phyloP scores from a whole-genome alignment of 2,113 vertebrate species.

The Leucopternis melanops region DNA sequence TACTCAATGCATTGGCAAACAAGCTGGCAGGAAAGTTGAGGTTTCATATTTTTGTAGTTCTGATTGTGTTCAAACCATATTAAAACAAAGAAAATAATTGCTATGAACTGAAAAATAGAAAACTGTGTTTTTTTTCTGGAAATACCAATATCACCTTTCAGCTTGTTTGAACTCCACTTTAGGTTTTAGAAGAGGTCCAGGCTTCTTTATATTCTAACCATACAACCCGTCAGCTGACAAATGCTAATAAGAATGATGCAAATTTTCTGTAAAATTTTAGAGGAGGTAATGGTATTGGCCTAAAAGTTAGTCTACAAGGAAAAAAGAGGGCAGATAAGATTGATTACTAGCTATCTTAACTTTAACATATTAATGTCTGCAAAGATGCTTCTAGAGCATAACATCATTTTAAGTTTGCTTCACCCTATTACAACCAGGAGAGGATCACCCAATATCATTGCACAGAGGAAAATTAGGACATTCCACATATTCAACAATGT shows the following conservation, averaged over 20 bases:
- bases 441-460: background rate
- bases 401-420: background rate
- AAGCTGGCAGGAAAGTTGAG: background rate
- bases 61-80: background rate
- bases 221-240: background rate
- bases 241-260: background rate
- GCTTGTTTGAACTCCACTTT: background rate
- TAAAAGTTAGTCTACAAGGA: background rate
- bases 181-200: background rate
- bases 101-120: background rate
- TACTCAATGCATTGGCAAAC: background rate
- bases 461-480: background rate
- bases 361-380: too few species aligned
- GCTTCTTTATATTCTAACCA: background rate
- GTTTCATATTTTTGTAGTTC: background rate
- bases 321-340: too few species aligned
- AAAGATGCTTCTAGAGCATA: background rate
- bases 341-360: background rate
- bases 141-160: background rate
- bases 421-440: background rate
- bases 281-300: fast-evolving
- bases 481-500: background rate
- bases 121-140: background rate
- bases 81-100: background rate
- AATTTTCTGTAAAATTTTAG: background rate